Evolutionary conservation across 2,797 vertebrate species (phyloP).

Genomic region (Melanitta fusca): DNA sequence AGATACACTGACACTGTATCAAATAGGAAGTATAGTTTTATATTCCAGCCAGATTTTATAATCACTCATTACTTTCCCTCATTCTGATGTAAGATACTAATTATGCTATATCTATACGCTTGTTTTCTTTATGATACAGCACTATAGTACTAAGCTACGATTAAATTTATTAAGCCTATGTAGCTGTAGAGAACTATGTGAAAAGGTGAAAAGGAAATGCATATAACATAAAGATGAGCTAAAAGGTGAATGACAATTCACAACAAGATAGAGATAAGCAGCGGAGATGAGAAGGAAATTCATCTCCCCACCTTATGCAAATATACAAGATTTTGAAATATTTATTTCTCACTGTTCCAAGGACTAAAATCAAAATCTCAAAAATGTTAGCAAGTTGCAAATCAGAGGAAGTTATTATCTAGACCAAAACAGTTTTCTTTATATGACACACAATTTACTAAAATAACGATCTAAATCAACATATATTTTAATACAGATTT

Average conservation of each 20-base stretch:
- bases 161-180: background rate
- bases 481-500: background rate
- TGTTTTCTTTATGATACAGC: conserved; percentile 14
- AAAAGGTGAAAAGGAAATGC: conserved; percentile 30
- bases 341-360: background rate
- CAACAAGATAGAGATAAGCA: conserved; percentile 16
- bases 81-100: background rate
- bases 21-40: background rate
- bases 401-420: background rate
- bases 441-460: background rate
- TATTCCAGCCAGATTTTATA: conserved; percentile 7
- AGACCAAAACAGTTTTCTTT: background rate
- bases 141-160: background rate
- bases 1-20: background rate
- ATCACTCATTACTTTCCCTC: background rate
- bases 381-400: background rate
- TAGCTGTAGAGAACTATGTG: background rate
- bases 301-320: background rate
- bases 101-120: background rate
- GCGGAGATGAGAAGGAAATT: conserved; percentile 7
- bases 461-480: background rate
- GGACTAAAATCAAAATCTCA: background rate
- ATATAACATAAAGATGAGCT: background rate
- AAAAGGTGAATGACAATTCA: conserved; percentile 4
- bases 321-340: conserved; percentile 5